Conservation (phyloP, 2,888 invertebrate genomes). For the Standfussiana lucernea region DNA sequence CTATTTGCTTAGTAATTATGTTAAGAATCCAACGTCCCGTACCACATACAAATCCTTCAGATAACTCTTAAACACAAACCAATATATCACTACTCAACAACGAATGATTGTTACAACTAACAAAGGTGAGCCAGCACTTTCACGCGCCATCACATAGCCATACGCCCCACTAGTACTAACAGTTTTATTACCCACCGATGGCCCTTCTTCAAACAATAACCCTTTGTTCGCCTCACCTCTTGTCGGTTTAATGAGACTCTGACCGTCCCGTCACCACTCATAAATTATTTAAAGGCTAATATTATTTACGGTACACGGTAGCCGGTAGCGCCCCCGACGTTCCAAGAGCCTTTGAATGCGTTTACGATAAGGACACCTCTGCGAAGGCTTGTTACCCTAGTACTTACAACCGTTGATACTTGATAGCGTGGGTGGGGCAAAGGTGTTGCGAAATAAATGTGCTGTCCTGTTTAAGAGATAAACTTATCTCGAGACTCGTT, state of each 20-base stretch:
- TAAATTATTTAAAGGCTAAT: constrained; percentile 72
- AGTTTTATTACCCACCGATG: constrained; percentile 57
- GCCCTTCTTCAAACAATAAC: constrained; percentile 76
- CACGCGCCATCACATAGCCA: constrained; percentile 42
- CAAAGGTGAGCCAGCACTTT: constrained; percentile 31
- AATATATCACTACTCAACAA: constrained; percentile 26
- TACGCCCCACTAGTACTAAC: constrained; percentile 46
- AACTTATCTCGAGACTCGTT: constrained; percentile 49
- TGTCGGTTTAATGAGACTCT: constrained; percentile 73
- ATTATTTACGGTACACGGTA: constrained; percentile 58
- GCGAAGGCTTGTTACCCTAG: constrained; percentile 53
- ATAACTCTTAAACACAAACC: background rate
- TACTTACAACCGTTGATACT: constrained; percentile 44
- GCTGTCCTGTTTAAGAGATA: constrained; percentile 38
- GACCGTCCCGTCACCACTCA: constrained; percentile 68
- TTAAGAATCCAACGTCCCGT: background rate
- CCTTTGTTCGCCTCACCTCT: constrained; percentile 75
- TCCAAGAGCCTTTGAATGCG: constrained; percentile 43
- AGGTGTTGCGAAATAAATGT: constrained; percentile 52
- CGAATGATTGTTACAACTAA: constrained; percentile 26
- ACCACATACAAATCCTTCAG: background rate
- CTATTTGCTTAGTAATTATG: background rate
- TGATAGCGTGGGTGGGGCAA: constrained; percentile 47
- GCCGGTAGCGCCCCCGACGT: constrained; percentile 19
- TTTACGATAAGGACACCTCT: constrained; percentile 58